Conservation (phyloP, 2,888 invertebrate genomes). For the Octonoba sinensis region DNA sequence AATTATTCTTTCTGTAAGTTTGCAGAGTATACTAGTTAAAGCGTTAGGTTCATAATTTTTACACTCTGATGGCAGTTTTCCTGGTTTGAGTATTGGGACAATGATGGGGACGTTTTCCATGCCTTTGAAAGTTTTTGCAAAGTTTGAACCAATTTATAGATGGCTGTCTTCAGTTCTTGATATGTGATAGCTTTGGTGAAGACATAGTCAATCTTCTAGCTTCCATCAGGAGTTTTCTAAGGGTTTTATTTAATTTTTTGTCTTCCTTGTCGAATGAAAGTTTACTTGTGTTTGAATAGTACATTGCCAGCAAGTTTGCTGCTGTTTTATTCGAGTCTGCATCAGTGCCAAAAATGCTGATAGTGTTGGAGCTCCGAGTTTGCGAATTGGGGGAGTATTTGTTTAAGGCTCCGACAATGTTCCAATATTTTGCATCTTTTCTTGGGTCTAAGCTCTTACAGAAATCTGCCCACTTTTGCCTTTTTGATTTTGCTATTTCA, state of each 20-base stretch:
- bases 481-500: neutral
- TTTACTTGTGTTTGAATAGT: conserved; percentile 7
- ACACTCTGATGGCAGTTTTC: neutral
- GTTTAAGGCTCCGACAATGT: conserved; percentile 1
- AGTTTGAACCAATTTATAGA: conserved; percentile 8
- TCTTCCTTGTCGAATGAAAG: neutral
- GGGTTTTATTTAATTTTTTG: neutral
- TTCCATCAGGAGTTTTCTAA: neutral
- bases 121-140: conserved; percentile 1
- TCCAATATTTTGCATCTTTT: conserved; percentile 24
- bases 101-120: conserved; percentile 2
- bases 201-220: neutral
- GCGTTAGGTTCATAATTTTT: neutral
- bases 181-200: neutral
- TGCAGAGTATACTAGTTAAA: neutral
- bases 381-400: neutral
- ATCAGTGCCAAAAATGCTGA: neutral
- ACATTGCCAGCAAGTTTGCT: neutral
- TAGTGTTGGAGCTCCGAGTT: neutral
- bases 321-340: neutral
- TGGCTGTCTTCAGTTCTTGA: neutral
- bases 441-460: conserved; percentile 13
- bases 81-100: neutral
- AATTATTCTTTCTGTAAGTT: neutral
- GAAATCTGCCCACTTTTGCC: neutral